Evolutionary conservation across 1,140 invertebrate species (phyloP), one percentile per base, ranked within the genome.

Genomic region (Pteromalus puparum): DNA sequence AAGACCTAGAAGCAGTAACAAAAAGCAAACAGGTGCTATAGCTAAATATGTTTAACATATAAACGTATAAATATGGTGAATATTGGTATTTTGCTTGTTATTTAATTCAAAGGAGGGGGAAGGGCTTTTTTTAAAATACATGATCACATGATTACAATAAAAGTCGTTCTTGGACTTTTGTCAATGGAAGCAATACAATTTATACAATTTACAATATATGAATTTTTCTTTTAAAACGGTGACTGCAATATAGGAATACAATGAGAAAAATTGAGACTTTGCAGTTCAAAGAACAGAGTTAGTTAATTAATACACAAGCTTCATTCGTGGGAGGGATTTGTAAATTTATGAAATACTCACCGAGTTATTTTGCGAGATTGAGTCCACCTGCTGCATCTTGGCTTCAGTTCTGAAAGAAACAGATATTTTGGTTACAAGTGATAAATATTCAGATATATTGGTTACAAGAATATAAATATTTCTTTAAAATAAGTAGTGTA

Each of bases 321-420:
- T 80, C 84, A 85, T 86, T 85, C 88, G 82, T 78, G 53, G 34
- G n/a, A 80, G 2, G 77, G 21, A 24, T 78, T 70, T 65, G n/a
- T 78, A n/a, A 30, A 34, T 78, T 81, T 87, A 46, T 46, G 65
- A 34, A 42, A 86, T 87, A 93, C 93, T 94, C 89, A 94, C 94
- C 85, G 94, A 93, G 90, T 94, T 94, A 90, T 94, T 94, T 91
- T 94, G 93, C 85, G 92, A 92, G 86, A 94, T 91, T 83, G 93
- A 91, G 86, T 94, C 94, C 90, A 94, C 94, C 93, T 95, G 94
- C 93, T 94, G 94, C 94, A 95, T 94, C 88, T 93, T 94, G 92
- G 87, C 88, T 91, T 92, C 90, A 87, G 85, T 92, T 91, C 92
- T 93, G 90, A n/a, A 92, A 91, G 86, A 88, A 84, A 91, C 15